These are phyloP conservation scores for Drosophila rhopaloa DNA, from an alignment of 1,140 invertebrate species.

Conservation along the genomic window DNA sequence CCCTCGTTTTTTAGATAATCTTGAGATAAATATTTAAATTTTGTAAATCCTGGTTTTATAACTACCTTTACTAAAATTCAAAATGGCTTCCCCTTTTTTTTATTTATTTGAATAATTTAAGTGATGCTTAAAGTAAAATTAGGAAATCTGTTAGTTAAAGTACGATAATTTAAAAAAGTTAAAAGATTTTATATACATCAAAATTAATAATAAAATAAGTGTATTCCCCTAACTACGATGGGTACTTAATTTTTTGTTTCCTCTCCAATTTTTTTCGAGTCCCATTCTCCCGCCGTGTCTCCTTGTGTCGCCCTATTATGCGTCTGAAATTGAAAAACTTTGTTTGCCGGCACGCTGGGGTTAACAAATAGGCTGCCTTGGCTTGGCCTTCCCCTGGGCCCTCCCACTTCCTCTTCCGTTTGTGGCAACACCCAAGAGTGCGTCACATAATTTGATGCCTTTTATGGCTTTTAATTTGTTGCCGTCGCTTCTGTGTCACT, in stretches of 20 bases:
- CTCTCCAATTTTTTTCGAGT: not conserved
- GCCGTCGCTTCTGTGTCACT: conserved; percentile 46
- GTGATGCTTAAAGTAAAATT: too few species aligned
- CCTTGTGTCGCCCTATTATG: conserved; percentile 76
- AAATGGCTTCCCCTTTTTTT: too few species aligned
- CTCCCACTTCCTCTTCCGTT: conserved; percentile 17
- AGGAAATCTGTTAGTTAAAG: too few species aligned
- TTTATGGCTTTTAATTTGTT: conserved; percentile 82
- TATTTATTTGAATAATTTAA: too few species aligned
- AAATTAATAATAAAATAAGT: not conserved
- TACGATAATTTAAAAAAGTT: too few species aligned
- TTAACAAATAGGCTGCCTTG: conserved; percentile 74
- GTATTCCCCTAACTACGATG: not conserved
- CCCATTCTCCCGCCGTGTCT: conserved; percentile 9
- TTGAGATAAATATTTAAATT: too few species aligned
- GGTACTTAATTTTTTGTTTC: not conserved
- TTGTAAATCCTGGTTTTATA: too few species aligned
- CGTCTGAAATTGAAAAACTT: conserved; percentile 83
- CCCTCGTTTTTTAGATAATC: too few species aligned
- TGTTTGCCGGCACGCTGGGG: conserved; percentile 77
- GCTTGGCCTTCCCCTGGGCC: conserved; percentile 20
- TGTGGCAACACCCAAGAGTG: conserved; percentile 60
- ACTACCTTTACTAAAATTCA: too few species aligned
- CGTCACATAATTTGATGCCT: conserved; percentile 80
- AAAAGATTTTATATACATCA: too few species aligned